A percentile compares a stretch with the other conserved stretches of the same genome.
Evolutionary conservation across 2,888 invertebrate genomes (phyloP).

Genomic region (Machimus atricapillus): DNA sequence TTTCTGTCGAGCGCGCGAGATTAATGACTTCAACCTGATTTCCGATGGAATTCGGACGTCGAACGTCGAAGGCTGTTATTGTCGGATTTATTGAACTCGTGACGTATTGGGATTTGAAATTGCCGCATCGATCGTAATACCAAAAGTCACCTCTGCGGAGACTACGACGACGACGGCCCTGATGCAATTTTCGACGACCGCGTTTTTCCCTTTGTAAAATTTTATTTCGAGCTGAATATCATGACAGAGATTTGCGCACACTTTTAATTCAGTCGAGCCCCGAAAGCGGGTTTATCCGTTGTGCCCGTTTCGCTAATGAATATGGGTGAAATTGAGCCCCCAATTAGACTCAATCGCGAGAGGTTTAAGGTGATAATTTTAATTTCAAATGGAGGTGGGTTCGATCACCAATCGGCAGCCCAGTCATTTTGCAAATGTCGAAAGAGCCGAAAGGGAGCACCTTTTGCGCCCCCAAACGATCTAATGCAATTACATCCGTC

Average conservation of each 20-base stretch:
- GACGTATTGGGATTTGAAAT: conserved; percentile 23
- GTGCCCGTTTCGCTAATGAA: conserved; percentile 6
- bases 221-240: not conserved
- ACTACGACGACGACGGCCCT: not conserved
- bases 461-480: not conserved
- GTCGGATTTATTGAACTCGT: conserved; percentile 32
- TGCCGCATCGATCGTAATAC: conserved; percentile 8
- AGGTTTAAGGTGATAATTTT: conserved; percentile 15
- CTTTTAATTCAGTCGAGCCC: not conserved
- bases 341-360: not conserved
- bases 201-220: not conserved
- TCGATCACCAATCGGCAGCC: not conserved
- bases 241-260: conserved; percentile 7
- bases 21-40: conserved; percentile 36
- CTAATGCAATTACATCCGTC: not conserved
- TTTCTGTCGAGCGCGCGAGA: conserved; percentile 16
- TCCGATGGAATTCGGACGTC: conserved; percentile 24
- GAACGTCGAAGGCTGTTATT: conserved; percentile 19
- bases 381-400: conserved; percentile 1
- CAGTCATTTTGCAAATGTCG: not conserved
- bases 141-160: not conserved
- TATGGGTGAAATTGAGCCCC: conserved; percentile 28
- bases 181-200: conserved; percentile 9
- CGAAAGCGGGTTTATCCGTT: not conserved
- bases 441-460: not conserved